A percentile compares a stretch with the other conserved stretches of the same genome.
These are phyloP conservation scores for Drosophila atroscutellata DNA, from an alignment of 2,888 invertebrate species.

Conservation along the genomic window DNA sequence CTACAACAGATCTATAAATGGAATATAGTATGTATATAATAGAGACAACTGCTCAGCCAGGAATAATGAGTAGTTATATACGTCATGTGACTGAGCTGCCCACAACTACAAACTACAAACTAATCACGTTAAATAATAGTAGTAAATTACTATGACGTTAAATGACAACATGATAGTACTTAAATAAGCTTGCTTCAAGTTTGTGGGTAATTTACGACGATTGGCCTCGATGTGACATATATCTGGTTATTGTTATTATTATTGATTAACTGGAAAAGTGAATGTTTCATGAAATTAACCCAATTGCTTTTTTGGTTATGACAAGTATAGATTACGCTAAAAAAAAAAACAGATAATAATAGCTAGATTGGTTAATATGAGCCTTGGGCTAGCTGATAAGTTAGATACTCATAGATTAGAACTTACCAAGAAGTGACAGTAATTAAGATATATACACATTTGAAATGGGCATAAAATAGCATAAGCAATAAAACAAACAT, in stretches of 20 bases:
- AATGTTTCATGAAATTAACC: constrained; percentile 37
- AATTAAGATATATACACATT: background rate
- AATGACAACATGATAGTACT: constrained; percentile 14
- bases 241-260: constrained; percentile 16
- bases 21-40: background rate
- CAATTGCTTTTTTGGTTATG: constrained; percentile 22
- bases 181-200: constrained; percentile 4
- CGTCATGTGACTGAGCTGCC: constrained; percentile 10
- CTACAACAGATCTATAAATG: constrained; percentile 10
- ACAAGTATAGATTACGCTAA: constrained; percentile 10
- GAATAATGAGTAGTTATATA: constrained; percentile 12
- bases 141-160: constrained; percentile 9
- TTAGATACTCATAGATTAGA: too few species aligned
- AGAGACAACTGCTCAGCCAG: background rate
- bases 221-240: constrained; percentile 36
- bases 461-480: background rate
- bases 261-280: constrained; percentile 43
- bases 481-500: background rate
- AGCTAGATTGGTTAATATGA: constrained; percentile 1
- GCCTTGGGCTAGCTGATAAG: background rate
- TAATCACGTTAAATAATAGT: constrained; percentile 38
- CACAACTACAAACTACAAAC: constrained; percentile 26
- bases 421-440: background rate
- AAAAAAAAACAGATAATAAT: constrained; percentile 11
- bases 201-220: constrained; percentile 35